Evolutionary conservation across 2,888 invertebrate species (phyloP), one percentile per base, ranked within the genome.

Genomic region (Anthrax anthrax): DNA sequence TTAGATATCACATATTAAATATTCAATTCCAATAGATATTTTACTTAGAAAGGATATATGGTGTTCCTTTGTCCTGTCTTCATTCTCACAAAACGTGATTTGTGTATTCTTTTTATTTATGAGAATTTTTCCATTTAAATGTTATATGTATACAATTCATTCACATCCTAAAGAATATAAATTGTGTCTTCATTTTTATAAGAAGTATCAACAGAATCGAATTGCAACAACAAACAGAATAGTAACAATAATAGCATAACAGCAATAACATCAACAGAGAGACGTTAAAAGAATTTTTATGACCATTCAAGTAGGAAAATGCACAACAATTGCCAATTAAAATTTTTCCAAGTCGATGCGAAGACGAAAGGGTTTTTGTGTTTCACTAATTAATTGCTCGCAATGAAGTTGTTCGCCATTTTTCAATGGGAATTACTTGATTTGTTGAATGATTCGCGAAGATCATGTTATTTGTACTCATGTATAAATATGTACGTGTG

Each of bases 281-380:
- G 40, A 45, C 45, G 45, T 23, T 36, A 23, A 36, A 53, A 56
- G 57, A 58, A 60, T 60, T 58, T 59, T 59, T 60, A 59, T 59
- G 56, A 57, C 58, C 59, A 36, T 45, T 45, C 23, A 39, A 34
- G 4, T 23, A 39, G 36, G 39, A 55, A 55, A 56, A 58, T 57
- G 57, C 58, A 57, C 57, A 59, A 60, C 59, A 60, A 60, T 60
- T 60, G 59, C 60, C 60, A 60, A 60, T 60, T 60, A 60, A 60
- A 60, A 60, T 60, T 54, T 59, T 59, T 60, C 56, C 55, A 55
- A 55, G 50, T 50, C 49, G 46, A 48, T 36, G 19, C 42, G 45
- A 47, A 51, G 50, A 42, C 53, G 51, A 52, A 56, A 58, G 56
- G 56, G 55, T 56, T 58, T 56, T 52, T 58, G 59, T 60, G 59